Base-by-base conservation (phyloP, 2,797 vertebrate species). In the Telmatherina bonti region DNA sequence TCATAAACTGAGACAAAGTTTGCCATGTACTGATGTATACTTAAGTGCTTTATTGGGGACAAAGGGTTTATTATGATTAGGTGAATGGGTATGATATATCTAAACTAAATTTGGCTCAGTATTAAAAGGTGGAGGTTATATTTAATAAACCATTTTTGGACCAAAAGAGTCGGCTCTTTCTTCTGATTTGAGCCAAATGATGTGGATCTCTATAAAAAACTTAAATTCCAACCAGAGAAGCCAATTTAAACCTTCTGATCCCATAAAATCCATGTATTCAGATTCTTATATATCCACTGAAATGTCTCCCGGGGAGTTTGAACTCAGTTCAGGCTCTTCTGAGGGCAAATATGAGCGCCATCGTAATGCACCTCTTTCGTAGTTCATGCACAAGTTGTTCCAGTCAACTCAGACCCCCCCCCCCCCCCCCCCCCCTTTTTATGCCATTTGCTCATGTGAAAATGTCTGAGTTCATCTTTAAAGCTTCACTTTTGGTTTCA, bases 241-340 rank as follows among this genome's bases (percentile, higher is more conserved):
- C 29, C 49, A 54, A 53, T 71, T 78, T 52, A 47, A 70, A 12
- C 47, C 30, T 4, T 67, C 26, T 35, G 47, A 38, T 72, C 31
- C 41, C 54, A 59, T 70, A 26, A 67, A 57, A 51, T 38, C 20
- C 26, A 41, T 47, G 30, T 49, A 47, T 77, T 61, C 22, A 5
- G 64, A 45, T 49, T 64, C 53, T 16, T 29, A 52, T 74, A 78
- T 65, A 57, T 75, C 62, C 64, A 75, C 55, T 70, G 55, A 81
- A 78, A 66, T 74, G 67, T 76, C 72, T 72, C 79, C 66, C 61
- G 30, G 67, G 67, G 70, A 81, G 85, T 64, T 74, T 57, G 54
- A 76, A 49, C 27, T 3, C 20, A 74, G 66, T 70, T 51, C 74
- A 62, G 36, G 72, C 31, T 61, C 16, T 33, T 43, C 56, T 15